Conservation (phyloP, 2,797 vertebrate species). For the Eidolon dupreanum region DNA sequence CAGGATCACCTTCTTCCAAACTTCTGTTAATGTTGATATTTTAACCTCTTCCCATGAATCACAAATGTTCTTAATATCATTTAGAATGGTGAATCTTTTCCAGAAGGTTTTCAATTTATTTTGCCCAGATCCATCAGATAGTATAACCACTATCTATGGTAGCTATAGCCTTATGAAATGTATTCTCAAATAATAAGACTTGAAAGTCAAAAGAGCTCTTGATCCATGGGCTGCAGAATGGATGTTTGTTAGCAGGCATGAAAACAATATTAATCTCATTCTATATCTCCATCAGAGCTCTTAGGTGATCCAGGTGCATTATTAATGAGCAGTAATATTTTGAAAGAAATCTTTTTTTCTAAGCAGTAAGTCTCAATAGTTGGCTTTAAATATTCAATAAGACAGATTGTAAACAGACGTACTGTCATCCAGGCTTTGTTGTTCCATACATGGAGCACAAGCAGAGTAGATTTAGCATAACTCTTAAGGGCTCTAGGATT, state of each 20-base stretch:
- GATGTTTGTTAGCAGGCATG: too few species aligned
- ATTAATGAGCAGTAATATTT: too few species aligned
- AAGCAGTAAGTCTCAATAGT: too few species aligned
- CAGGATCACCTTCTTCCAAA: background rate
- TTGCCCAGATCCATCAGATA: background rate
- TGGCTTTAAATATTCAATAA: background rate
- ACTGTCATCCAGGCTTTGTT: background rate
- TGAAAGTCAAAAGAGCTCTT: background rate
- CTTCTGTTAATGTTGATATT: background rate
- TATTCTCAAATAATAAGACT: background rate
- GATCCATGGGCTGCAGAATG: background rate
- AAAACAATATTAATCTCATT: too few species aligned
- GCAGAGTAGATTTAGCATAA: background rate
- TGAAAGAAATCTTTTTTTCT: too few species aligned
- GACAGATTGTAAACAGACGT: background rate
- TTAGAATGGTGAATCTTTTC: background rate
- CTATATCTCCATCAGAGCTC: too few species aligned
- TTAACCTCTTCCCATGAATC: background rate
- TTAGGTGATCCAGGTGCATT: too few species aligned
- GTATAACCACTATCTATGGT: background rate
- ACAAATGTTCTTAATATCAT: background rate
- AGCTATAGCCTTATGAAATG: background rate
- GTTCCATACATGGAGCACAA: background rate
- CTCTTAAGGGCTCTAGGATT: background rate
- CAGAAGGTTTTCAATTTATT: background rate